Percentiles rank a stretch among this genome's conserved stretches.
Evolutionary conservation across 2,888 invertebrate genomes (phyloP).

Genomic region (Lutraria lutraria): DNA sequence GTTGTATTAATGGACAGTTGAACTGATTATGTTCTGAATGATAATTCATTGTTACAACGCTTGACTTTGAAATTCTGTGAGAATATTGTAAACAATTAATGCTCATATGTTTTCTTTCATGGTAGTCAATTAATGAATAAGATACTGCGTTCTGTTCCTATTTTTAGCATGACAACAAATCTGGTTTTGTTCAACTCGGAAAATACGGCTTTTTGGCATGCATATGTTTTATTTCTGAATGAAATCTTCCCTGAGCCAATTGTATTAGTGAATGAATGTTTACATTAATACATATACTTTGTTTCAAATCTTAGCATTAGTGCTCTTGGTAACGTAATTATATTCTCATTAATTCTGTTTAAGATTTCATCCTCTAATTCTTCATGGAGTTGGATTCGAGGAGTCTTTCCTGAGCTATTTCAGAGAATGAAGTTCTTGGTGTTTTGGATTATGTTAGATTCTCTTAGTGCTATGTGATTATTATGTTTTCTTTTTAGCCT

Average conservation of each 20-base stretch:
- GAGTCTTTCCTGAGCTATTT: background rate
- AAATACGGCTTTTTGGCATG: slow-evolving; percentile 1
- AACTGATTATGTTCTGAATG: background rate
- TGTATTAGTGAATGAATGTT: background rate
- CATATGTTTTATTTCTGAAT: slow-evolving; percentile 16
- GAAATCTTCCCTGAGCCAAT: background rate
- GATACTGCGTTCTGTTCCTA: background rate
- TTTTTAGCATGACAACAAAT: background rate
- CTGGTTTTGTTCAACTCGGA: background rate
- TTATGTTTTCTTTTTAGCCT: background rate
- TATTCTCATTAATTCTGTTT: slow-evolving; percentile 18
- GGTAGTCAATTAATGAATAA: slow-evolving; percentile 11
- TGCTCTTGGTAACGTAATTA: background rate
- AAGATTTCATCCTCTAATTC: background rate
- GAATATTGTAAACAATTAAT: slow-evolving; percentile 4
- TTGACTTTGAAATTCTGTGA: background rate
- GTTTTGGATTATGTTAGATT: background rate
- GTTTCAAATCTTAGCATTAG: background rate
- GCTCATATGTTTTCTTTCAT: slow-evolving; percentile 1
- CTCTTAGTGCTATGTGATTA: background rate
- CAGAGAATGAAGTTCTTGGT: background rate
- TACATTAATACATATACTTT: background rate
- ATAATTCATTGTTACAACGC: background rate
- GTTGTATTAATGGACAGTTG: background rate
- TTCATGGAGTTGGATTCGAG: background rate